Conservation (phyloP, 2,797 vertebrate species). For the Orientallactaga sibirica region DNA sequence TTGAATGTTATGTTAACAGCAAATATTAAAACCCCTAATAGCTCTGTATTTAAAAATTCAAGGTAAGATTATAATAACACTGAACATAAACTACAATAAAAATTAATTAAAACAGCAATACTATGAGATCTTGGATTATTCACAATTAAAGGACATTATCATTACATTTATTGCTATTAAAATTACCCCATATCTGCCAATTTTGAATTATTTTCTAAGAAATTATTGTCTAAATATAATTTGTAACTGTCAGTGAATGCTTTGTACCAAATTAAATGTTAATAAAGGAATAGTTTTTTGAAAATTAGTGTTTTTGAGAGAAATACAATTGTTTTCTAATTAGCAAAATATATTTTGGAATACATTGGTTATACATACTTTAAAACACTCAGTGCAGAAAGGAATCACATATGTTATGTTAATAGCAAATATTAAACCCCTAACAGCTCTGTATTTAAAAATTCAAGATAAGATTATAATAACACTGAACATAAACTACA, state of each 20-base stretch:
- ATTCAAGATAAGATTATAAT: neutral
- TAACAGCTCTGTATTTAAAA: neutral
- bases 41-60: neutral
- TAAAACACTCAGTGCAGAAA: conserved; percentile 15
- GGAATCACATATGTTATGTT: neutral
- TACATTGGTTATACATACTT: neutral
- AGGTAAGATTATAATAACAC: neutral
- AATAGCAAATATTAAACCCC: neutral
- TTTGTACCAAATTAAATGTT: neutral
- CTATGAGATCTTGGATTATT: neutral
- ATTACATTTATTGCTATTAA: neutral
- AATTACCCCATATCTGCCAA: neutral
- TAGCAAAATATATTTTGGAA: conserved; percentile 47
- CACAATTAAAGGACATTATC: neutral
- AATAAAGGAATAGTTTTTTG: neutral
- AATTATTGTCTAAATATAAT: conserved; percentile 1
- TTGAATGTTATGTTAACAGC: neutral
- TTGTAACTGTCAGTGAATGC: neutral
- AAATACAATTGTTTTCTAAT: neutral
- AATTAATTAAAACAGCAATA: neutral
- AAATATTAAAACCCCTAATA: neutral
- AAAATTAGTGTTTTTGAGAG: neutral
- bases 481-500: neutral
- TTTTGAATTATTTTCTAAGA: neutral
- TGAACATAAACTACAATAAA: conserved; percentile 5